Evolutionary conservation across 2,797 vertebrate species (phyloP).

Genomic region (Sparus aurata): DNA sequence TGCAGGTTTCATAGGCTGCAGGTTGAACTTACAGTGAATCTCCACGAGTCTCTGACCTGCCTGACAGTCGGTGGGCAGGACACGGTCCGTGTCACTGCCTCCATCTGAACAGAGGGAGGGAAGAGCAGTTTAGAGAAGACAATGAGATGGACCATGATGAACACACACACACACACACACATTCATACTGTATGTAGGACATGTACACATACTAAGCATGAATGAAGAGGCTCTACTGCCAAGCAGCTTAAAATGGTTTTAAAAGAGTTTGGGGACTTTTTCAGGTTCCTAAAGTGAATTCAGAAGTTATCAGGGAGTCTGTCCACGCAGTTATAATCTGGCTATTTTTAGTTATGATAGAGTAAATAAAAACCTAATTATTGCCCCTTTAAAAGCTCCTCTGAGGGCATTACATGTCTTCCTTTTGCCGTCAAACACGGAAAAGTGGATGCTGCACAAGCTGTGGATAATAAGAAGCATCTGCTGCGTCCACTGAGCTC

Average conservation of each 20-base stretch:
- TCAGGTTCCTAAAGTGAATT: conserved; percentile 9
- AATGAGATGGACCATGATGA: conserved; percentile 69
- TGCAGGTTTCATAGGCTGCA: conserved; percentile 52
- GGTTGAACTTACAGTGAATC: conserved; percentile 83
- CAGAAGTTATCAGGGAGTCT: background rate
- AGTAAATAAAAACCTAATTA: background rate
- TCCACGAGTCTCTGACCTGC: conserved; percentile 84
- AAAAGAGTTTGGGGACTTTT: background rate
- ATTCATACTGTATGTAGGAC: background rate
- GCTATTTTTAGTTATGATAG: background rate
- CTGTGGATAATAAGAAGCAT: conserved; percentile 44
- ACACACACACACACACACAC: conserved; percentile 14
- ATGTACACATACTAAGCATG: background rate
- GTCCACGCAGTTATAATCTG: conserved; percentile 1
- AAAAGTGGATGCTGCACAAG: conserved; percentile 31
- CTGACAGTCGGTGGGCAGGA: conserved; percentile 81
- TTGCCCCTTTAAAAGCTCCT: conserved; percentile 34
- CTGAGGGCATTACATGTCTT: conserved; percentile 1
- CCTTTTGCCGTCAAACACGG: conserved; percentile 32
- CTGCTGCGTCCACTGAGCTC: conserved; percentile 40
- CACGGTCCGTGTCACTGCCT: conserved; percentile 83
- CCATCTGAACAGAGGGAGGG: conserved; percentile 84
- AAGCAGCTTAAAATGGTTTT: conserved; percentile 7
- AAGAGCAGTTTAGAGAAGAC: conserved; percentile 82
- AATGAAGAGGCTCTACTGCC: background rate